phyloP scores from a whole-genome alignment of 1,140 invertebrate species.

The Pseudomyrmex flavicornis region DNA sequence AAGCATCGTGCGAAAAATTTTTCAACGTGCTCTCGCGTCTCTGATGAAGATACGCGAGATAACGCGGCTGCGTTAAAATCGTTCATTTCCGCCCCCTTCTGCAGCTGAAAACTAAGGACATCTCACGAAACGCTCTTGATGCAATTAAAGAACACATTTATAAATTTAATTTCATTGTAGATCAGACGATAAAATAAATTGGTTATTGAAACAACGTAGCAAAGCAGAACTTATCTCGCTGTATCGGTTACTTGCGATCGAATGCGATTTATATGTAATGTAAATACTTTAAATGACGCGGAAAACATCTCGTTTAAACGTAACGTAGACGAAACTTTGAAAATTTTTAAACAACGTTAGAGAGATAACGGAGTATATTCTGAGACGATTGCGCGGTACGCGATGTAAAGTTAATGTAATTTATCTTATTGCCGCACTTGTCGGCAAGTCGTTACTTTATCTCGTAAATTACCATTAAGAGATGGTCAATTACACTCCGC shows the following conservation, averaged over 20 bases:
- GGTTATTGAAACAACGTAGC: background rate
- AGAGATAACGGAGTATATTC: constrained; percentile 23
- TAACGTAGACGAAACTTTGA: too few species aligned
- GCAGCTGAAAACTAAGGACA: constrained; percentile 12
- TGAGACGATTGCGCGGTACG: background rate
- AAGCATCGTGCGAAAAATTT: constrained; percentile 53
- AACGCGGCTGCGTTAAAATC: constrained; percentile 43
- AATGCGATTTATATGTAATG: background rate
- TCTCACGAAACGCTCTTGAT: constrained; percentile 9
- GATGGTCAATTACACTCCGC: constrained; percentile 54
- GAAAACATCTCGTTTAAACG: background rate
- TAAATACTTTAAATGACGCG: background rate
- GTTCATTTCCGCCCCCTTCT: constrained; percentile 29
- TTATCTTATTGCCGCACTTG: constrained; percentile 50
- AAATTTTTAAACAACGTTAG: background rate
- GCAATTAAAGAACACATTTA: background rate
- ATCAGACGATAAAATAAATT: background rate
- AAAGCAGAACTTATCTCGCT: background rate
- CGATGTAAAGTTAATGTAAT: constrained; percentile 55
- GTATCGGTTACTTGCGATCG: too few species aligned
- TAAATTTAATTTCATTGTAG: background rate
- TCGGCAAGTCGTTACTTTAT: constrained; percentile 56
- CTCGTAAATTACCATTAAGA: constrained; percentile 53
- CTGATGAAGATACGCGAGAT: constrained; percentile 54
- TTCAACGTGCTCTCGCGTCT: constrained; percentile 11